phyloP scores from a whole-genome alignment of 2,113 vertebrate genomes.

The Oncorhynchus tshawytscha region DNA sequence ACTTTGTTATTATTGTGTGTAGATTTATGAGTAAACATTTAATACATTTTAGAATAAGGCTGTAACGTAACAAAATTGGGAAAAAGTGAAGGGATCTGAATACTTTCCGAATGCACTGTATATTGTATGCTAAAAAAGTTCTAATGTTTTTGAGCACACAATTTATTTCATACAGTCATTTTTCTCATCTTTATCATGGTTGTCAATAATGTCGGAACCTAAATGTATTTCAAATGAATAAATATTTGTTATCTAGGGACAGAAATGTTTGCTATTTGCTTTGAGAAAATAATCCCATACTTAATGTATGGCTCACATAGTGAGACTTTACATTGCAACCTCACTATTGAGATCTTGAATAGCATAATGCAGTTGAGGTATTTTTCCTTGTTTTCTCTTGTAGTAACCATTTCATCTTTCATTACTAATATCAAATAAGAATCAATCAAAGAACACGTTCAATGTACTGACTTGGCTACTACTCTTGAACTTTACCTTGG shows the following conservation, averaged over 20 bases:
- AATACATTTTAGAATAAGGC: too few relatives aligned
- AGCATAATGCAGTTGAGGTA: constrained; percentile 52
- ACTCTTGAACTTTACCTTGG: neutral
- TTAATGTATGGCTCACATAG: constrained; percentile 59
- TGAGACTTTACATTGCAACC: constrained; percentile 55
- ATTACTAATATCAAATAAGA: neutral
- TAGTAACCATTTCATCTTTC: neutral
- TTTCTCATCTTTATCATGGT: too few relatives aligned
- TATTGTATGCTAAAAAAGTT: too few relatives aligned
- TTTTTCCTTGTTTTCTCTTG: constrained; percentile 11
- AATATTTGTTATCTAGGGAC: constrained; percentile 9
- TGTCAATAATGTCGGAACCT: too few relatives aligned
- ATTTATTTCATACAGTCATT: too few relatives aligned
- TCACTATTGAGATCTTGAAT: constrained; percentile 43
- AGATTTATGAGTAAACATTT: too few relatives aligned
- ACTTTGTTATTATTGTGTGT: too few relatives aligned
- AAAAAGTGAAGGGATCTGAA: too few relatives aligned
- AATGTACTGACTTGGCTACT: neutral
- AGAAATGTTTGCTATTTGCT: constrained; percentile 21
- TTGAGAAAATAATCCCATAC: constrained; percentile 30
- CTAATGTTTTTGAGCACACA: too few relatives aligned
- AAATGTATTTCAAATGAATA: constrained; percentile 10
- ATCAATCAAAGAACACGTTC: neutral
- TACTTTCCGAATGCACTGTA: too few relatives aligned
- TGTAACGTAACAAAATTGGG: too few relatives aligned